phyloP scores from a whole-genome alignment of 2,113 vertebrate species.

The Macquaria ambigua region DNA sequence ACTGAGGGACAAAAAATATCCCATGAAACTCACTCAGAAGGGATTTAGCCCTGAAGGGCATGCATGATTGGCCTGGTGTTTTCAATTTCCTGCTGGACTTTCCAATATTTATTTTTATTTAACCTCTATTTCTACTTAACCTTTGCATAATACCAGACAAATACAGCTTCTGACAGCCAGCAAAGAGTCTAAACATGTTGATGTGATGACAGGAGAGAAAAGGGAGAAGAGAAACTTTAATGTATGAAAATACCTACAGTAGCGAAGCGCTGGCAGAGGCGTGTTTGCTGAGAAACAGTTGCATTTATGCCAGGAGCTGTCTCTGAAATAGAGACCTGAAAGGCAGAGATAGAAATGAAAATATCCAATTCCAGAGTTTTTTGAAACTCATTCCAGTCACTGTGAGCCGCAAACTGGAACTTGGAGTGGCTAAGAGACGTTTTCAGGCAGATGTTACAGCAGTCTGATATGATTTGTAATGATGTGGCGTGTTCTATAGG shows the following conservation, averaged over 20 bases:
- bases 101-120: conserved; percentile 62
- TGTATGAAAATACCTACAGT: background rate
- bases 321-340: conserved; percentile 2
- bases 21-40: conserved; percentile 34
- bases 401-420: conserved; percentile 1
- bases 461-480: conserved; percentile 53
- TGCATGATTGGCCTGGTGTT: conserved; percentile 36
- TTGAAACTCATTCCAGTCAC: conserved; percentile 23
- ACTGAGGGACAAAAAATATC: conserved; percentile 19
- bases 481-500: background rate
- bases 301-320: background rate
- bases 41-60: conserved; percentile 27
- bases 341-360: conserved; percentile 38
- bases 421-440: background rate
- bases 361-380: conserved; percentile 33
- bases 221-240: background rate
- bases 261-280: background rate
- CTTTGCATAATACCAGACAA: conserved; percentile 50
- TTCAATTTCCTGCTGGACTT: conserved; percentile 68
- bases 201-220: background rate
- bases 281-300: conserved; percentile 11
- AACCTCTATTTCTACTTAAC: conserved; percentile 55
- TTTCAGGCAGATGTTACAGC: conserved; percentile 35
- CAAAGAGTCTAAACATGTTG: background rate
- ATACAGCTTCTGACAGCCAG: conserved; percentile 26